Evolutionary conservation across 2,888 invertebrate genomes (phyloP), one percentile per base, ranked within the genome.

Genomic region (Teinopalpus imperialis): DNA sequence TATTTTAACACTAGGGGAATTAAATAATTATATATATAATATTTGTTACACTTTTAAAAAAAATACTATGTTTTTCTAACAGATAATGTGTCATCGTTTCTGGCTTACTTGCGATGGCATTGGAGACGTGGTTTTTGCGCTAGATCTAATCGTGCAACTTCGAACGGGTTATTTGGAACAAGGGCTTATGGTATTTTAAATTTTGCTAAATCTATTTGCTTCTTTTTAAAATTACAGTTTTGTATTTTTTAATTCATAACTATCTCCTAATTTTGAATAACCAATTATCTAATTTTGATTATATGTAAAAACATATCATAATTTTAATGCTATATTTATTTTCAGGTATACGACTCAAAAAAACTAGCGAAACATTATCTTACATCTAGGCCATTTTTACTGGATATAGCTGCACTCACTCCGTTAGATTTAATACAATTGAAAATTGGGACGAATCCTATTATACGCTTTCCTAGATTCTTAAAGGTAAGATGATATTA

Each of bases 121-220:
- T 64, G 95, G 95, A 68, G 98, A 98, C 86, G 69, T 95, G 55
- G 93, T 97, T 51, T 98, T 97, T 85, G 90, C 97, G 40, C 77
- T 95, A 56, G 98, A 98, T 86, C 93, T 98, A 57, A 91, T 93
- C 42, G 96, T 98, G 51, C 98, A 98, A 81, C 92, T 98, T 61
- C 91, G 98, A 54, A 98, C 98, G 30, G 98, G 98, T 9, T 98
- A 98, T 77, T 88, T 98, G 66, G 98, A 98, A 78, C 97, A 97
- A 72, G 98, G 97, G 26, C 91, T 98, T 10, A 97, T 98, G 94
- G 95, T 91, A 66, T 29, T n/a, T n/a, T n/a, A n/a, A n/a, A n/a
- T n/a, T n/a, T n/a, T n/a, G n/a, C n/a, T n/a, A n/a, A n/a, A n/a
- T n/a, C n/a, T n/a, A n/a, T n/a, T n/a, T n/a, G n/a, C n/a, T n/a